Conservation (phyloP, 2,113 vertebrate species). For the Dascyllus trimaculatus region DNA sequence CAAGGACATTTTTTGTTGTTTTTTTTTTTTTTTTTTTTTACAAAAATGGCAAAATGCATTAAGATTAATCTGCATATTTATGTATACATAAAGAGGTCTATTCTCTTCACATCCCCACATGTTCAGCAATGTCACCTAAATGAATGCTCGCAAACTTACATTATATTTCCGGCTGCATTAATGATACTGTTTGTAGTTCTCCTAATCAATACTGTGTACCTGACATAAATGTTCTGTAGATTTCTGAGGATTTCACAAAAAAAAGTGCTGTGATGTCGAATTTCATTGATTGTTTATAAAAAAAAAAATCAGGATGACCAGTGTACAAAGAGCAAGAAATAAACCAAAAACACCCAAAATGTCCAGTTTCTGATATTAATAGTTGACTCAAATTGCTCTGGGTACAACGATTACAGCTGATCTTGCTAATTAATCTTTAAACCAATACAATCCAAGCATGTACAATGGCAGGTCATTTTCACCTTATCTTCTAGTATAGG, state of each 20-base stretch:
- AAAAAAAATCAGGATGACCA: neutral
- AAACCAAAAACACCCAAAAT: neutral
- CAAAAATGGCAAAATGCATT: neutral
- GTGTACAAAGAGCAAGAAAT: neutral
- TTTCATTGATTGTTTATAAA: neutral
- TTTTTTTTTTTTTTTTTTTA: neutral
- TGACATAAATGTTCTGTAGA: neutral
- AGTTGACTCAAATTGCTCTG: neutral
- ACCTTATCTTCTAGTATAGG: neutral
- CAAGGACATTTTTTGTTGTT: too few relatives aligned
- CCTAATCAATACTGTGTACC: neutral
- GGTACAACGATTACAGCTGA: neutral
- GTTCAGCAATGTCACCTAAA: neutral
- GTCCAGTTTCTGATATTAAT: neutral
- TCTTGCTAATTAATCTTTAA: neutral
- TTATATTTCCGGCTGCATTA: neutral
- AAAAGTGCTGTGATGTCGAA: neutral
- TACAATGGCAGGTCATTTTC: neutral
- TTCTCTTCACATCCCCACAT: neutral
- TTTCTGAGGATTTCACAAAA: neutral
- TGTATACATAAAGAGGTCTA: neutral
- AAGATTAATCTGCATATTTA: neutral
- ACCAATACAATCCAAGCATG: neutral
- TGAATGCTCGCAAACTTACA: neutral
- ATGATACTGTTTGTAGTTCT: neutral